These are phyloP conservation scores for Anolis carolinensis DNA, from an alignment of 2,113 vertebrate genomes.

Conservation along the genomic window DNA sequence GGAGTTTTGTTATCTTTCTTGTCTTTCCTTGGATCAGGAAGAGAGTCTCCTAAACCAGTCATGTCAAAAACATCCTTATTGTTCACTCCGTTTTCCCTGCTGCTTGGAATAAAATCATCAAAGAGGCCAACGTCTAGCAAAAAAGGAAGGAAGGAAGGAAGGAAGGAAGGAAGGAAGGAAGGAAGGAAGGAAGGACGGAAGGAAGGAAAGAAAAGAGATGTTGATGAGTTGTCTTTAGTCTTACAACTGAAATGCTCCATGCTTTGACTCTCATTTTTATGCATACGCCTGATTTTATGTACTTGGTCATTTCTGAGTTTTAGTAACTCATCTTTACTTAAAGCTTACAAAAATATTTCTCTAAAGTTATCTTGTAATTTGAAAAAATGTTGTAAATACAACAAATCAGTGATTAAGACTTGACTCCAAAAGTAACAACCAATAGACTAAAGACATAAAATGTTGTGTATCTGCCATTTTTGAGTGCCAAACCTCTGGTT, in stretches of 20 bases:
- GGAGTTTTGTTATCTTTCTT: slow-evolving; percentile 82
- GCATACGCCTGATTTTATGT: neutral
- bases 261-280: neutral
- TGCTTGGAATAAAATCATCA: slow-evolving; percentile 83
- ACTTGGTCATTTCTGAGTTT: neutral
- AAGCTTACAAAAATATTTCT: neutral
- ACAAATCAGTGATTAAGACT: neutral
- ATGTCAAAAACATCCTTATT: slow-evolving; percentile 84
- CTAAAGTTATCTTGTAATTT: neutral
- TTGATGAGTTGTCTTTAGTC: neutral
- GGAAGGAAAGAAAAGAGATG: neutral
- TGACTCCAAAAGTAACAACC: too few species aligned
- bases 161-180: neutral
- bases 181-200: too few species aligned
- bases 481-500: too few species aligned
- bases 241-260: neutral
- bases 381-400: neutral
- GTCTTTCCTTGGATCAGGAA: slow-evolving; percentile 72
- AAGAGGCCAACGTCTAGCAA: slow-evolving; percentile 86
- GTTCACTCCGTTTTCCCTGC: slow-evolving; percentile 77
- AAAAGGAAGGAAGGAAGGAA: neutral
- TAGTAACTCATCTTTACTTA: too few species aligned
- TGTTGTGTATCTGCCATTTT: too few species aligned
- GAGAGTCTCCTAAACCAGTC: slow-evolving; percentile 76
- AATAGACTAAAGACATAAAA: too few species aligned